Evolutionary conservation across 2,113 vertebrate species (phyloP).

Genomic region (Corydoras maculifer): DNA sequence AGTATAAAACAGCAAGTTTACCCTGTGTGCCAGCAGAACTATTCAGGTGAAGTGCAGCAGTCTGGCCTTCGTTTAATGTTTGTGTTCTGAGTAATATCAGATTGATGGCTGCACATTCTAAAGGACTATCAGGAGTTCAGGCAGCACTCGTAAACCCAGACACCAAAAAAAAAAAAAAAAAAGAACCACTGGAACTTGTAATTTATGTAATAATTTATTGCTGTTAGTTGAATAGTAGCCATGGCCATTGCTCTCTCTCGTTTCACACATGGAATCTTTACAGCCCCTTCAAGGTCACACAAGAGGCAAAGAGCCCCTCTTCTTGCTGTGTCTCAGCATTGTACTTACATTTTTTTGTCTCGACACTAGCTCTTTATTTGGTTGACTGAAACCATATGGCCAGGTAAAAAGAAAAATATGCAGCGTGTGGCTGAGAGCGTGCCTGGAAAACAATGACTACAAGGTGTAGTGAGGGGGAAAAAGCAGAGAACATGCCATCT

Average conservation of each 20-base stretch:
- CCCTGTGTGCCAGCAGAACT: slow-evolving; percentile 33
- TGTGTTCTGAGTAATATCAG: slow-evolving; percentile 40
- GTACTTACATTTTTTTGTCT: slow-evolving; percentile 21
- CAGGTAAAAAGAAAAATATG: slow-evolving; percentile 34
- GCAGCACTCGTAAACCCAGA: slow-evolving; percentile 43
- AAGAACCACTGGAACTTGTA: slow-evolving; percentile 40
- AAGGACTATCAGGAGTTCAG: slow-evolving; percentile 38
- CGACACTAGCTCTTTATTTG: slow-evolving; percentile 37
- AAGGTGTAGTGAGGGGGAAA: slow-evolving; percentile 57
- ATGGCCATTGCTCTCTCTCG: slow-evolving; percentile 45
- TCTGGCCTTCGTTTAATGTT: slow-evolving; percentile 21
- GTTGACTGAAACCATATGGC: slow-evolving; percentile 60
- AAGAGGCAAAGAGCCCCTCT: slow-evolving; percentile 30
- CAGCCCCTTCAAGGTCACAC: slow-evolving; percentile 44
- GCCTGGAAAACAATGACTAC: slow-evolving; percentile 57
- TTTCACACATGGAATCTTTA: slow-evolving; percentile 39
- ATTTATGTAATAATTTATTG: slow-evolving; percentile 52
- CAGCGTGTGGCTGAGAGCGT: slow-evolving; percentile 20
- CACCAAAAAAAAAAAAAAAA: slow-evolving; percentile 25
- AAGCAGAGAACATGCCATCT: slow-evolving; percentile 57
- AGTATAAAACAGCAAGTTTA: slow-evolving; percentile 21
- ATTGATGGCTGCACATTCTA: slow-evolving; percentile 43
- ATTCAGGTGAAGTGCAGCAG: slow-evolving; percentile 28
- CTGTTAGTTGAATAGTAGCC: slow-evolving; percentile 49
- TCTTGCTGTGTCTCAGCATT: slow-evolving; percentile 2